Base-by-base conservation (phyloP, 2,797 vertebrate species). In the Acrocephalus scirpaceus region DNA sequence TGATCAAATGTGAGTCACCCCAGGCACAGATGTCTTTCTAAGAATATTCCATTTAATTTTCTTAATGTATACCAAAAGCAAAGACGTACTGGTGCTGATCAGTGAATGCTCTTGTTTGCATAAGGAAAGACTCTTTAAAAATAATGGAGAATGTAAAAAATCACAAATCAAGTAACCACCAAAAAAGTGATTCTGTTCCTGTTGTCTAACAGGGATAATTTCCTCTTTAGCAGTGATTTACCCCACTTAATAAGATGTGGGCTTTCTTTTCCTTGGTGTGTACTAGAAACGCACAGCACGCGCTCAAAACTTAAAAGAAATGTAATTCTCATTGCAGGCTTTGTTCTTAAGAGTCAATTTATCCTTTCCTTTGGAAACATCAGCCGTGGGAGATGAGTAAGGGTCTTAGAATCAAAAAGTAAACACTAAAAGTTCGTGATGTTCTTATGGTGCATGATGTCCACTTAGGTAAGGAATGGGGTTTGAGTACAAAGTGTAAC, bases 1-100 rank as follows among this genome's bases (percentile, higher is more conserved):
- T 97, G 97, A 98, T 97, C 97, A 97, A 96, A 97, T 97, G 97
- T 97, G 97, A 98, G 94, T 97, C 97, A 97, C 96, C 88, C 86
- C 80, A 96, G 95, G 95, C 96, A 95, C 97, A 98, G 97, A 97
- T 97, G 97, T 97, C 97, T 98, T 98, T 98, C 97, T 97, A 97
- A 97, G 97, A 98, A 98, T 98, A 98, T 97, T 96, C 81, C 89
- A 92, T 96, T 96, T 97, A 96, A 97, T 97, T 98, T 97, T 98
- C 95, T 97, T 88, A 97, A 96, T 96, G 92, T 96, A 97, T 70
- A 96, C 92, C 92, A 97, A 97, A 97, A 97, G 91, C 81, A 64
- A 74, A 96, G 93, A 93, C 74, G 92, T 88, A 86, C 73, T 88
- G 60, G 77, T 95, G 77, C 90, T 98, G 96, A 97, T 97, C 93